Base-by-base conservation (phyloP, 2,888 invertebrate genomes). In the Drosophila prolongata region DNA sequence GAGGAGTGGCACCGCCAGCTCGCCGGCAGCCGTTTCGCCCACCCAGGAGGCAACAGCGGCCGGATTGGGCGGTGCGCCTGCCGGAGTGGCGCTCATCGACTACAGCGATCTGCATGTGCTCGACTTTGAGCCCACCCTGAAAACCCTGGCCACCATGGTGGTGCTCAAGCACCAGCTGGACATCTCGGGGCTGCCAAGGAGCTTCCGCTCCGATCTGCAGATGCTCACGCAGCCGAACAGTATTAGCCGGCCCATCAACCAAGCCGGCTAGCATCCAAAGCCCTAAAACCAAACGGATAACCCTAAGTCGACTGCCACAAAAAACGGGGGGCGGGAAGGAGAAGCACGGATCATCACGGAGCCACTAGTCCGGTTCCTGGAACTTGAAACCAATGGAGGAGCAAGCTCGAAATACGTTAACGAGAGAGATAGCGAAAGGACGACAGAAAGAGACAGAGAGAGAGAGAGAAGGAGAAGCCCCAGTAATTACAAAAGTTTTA, bases 101-200 rank as follows among this genome's bases (percentile, higher is more conserved):
- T 96, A 97, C 89, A 95, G 96, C 91, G 98, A 98, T 91, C 94
- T 97, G 76, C 95, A 96, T 91, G 94, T 98, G 13, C 92, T 98
- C 69, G 97, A 98, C 91, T 96, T 97, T 92, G 93, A 94, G 67
- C 96, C 97, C 1, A 94, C 95, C 5, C 93, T 97, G 44, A 96
- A 95, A 90, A 96, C 96, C 0, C 92, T 97, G 55, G 94, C 95
- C 89, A 94, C 96, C 76, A 92, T 96, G 68, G 93, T 93, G 55
- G 95, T 96, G 9, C 90, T 95, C 52, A 93, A 95, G 82, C 90
- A 95, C 87, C 94, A 94, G 59, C 92, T 96, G 55, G 95, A 96
- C 83, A 94, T 94, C 65, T 92, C 93, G 0, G 92, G 92, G 67
- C 92, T 97, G 71, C 96, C 97, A 16, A 64, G 80, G n/a, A 76